These are phyloP conservation scores for Philotrypesis tridentata DNA, from an alignment of 1,140 invertebrate genomes.

Conservation along the genomic window DNA sequence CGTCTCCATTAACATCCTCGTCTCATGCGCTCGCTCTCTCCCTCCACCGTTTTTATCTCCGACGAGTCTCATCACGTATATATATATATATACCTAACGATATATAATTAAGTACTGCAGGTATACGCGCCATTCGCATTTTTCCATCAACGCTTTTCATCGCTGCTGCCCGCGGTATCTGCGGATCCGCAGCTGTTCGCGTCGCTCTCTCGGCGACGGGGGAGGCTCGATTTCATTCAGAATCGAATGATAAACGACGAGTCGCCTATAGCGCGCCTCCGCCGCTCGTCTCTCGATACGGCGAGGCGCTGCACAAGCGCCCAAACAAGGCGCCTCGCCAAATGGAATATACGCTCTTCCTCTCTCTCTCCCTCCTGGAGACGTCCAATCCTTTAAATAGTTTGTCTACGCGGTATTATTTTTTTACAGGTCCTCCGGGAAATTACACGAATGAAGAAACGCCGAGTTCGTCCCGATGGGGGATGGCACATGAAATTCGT, in stretches of 20 bases:
- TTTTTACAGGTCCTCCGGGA: not conserved
- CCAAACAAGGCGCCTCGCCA: not conserved
- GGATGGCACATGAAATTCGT: not conserved
- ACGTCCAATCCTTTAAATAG: not conserved
- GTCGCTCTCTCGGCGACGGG: slow-evolving; percentile 25
- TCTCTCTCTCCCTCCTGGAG: not conserved
- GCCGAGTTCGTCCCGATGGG: not conserved
- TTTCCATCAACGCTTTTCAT: not conserved
- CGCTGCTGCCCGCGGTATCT: no score
- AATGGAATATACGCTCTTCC: not conserved
- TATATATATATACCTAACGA: no score
- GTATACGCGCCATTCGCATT: no score
- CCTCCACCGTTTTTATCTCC: not conserved
- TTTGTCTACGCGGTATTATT: not conserved
- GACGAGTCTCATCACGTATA: no score
- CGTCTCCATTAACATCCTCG: slow-evolving; percentile 29
- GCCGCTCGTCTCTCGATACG: not conserved
- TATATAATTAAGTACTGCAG: no score
- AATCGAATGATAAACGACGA: slow-evolving; percentile 35
- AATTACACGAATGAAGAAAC: not conserved
- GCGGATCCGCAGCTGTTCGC: no score
- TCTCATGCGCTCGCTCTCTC: not conserved
- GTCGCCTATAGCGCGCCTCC: no score
- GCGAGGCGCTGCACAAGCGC: no score
- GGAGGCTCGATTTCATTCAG: slow-evolving; percentile 51